Evolutionary conservation across 2,113 vertebrate genomes (phyloP), one percentile per base, ranked within the genome.

Genomic region (Oncorhynchus clarkii): DNA sequence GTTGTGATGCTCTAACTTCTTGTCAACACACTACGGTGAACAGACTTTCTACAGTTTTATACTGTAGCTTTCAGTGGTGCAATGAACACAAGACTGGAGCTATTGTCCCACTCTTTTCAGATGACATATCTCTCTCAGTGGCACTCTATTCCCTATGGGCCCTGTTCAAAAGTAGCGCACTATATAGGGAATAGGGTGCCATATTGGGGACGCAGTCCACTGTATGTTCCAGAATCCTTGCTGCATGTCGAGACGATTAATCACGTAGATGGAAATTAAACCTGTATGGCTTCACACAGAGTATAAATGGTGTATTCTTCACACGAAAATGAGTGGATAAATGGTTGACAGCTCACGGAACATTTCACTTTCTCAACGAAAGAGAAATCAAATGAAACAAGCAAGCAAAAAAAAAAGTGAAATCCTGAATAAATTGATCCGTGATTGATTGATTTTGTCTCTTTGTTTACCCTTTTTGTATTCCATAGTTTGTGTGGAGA

Each of bases 1-100:
- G 89, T 86, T 81, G 69, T 83, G 84, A 89, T 83, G 85, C 51
- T 85, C 80, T 76, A 72, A 67, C 72, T 71, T 75, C 76, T 87
- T 81, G 75, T 73, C 81, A 45, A 85, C n/a, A 76, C 77, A 67
- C 34, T 9, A 7, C 7, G 7, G 54, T 70, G 72, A 82, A 73
- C 72, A 73, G 60, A 60, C 70, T 82, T 67, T 86, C 79, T 84
- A 81, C 71, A 73, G 74, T 75, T 78, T 74, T 78, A 57, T 69
- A 79, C 78, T 2, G 39, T 11, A 59, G 66, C 83, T 79, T 71
- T 45, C 9, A 2, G 60, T 4, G 5, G 45, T 70, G 71, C 67
- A 24, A 74, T 83, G 77, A 82, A 71, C 75, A 9, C 24, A 68
- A 60, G 70, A 51, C 49, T 78, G 14, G 74, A 78, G 73, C 70